Conservation (phyloP, 2,888 invertebrate species). For the Hartigia nigra region DNA sequence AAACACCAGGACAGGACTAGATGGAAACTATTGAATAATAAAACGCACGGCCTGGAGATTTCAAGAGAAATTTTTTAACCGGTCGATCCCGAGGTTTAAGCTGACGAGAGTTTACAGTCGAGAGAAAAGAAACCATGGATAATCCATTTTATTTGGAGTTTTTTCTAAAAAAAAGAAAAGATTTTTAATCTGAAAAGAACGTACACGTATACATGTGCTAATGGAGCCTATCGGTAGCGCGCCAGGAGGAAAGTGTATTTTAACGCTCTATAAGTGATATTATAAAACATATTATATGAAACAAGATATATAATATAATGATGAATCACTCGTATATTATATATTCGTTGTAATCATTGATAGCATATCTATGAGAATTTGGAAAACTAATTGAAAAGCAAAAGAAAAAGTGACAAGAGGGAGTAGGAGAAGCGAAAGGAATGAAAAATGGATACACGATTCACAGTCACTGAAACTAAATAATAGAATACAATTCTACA, state of each 20-base stretch:
- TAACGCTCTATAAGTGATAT: neutral
- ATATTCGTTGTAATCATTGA: neutral
- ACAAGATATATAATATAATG: neutral
- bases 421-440: neutral
- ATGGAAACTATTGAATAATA: neutral
- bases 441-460: conserved; percentile 17
- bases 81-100: neutral
- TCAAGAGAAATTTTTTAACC: neutral
- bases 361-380: neutral
- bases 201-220: neutral
- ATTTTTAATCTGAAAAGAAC: neutral
- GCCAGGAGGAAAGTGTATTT: neutral
- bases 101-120: neutral
- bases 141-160: neutral
- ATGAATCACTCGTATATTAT: neutral
- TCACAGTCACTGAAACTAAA: conserved; percentile 5
- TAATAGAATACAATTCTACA: neutral
- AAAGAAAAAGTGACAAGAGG: neutral
- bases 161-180: neutral
- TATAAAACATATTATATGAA: neutral
- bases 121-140: neutral
- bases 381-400: conserved; percentile 7
- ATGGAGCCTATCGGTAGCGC: neutral
- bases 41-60: neutral
- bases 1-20: neutral